Percentiles rank a stretch among this genome's conserved stretches.
These are phyloP conservation scores for Mungos mungo DNA, from an alignment of 2,113 vertebrate genomes.

Conservation along the genomic window DNA sequence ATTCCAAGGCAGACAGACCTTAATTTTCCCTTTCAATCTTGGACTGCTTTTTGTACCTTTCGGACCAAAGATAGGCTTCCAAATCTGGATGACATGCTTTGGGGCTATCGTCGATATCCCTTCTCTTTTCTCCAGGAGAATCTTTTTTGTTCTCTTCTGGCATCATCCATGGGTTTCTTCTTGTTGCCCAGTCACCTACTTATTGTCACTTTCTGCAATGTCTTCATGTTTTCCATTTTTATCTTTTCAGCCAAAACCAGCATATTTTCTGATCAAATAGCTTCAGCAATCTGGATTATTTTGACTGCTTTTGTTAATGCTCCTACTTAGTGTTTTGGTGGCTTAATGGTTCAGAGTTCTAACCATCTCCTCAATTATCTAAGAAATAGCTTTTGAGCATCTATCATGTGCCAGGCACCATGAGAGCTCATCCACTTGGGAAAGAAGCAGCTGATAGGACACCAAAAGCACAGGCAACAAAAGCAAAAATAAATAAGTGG, in stretches of 20 bases:
- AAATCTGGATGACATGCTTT: background rate
- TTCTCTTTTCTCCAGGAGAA: background rate
- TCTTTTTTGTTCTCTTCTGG: constrained; percentile 2
- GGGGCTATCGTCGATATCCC: background rate
- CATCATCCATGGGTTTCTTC: background rate
- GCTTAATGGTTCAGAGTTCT: background rate
- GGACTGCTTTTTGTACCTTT: background rate
- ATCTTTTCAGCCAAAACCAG: constrained; percentile 8
- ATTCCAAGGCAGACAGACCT: background rate
- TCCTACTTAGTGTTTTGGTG: background rate
- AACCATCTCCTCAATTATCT: background rate
- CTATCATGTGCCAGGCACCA: background rate
- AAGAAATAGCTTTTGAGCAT: constrained; percentile 29
- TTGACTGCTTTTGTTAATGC: background rate
- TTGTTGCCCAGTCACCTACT: background rate
- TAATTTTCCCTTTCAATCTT: constrained; percentile 3
- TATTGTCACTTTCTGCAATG: background rate
- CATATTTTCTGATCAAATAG: constrained; percentile 10
- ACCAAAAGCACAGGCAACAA: background rate
- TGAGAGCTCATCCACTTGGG: background rate
- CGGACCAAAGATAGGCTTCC: background rate
- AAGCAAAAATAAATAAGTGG: background rate
- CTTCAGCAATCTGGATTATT: constrained; percentile 6
- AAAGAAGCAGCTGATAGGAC: background rate
- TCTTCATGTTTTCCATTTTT: background rate